Evolutionary conservation across 1,140 invertebrate genomes (phyloP).

Genomic region (Drosophila cardini): DNA sequence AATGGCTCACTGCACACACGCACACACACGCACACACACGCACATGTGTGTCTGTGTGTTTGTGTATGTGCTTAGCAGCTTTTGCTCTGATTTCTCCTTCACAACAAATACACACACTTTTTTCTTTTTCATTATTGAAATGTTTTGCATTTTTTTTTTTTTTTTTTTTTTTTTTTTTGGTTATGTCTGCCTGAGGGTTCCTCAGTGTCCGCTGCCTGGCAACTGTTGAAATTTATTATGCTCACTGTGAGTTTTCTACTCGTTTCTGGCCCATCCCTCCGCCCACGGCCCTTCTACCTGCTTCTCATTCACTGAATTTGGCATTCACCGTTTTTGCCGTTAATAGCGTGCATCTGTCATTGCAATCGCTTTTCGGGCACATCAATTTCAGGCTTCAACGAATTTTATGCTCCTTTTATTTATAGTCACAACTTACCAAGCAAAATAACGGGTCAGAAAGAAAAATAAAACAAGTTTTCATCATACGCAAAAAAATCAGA

Average conservation of each 20-base stretch:
- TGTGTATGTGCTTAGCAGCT: slow-evolving; percentile 37
- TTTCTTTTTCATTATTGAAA: slow-evolving; percentile 51
- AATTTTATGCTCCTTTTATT: slow-evolving; percentile 44
- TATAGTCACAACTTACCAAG: slow-evolving; percentile 41
- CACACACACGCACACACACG: slow-evolving; percentile 20
- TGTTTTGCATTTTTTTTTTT: slow-evolving; percentile 46
- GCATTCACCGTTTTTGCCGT: slow-evolving; percentile 40
- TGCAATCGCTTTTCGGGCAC: slow-evolving; percentile 50
- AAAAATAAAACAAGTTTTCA: slow-evolving; percentile 10
- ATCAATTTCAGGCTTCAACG: slow-evolving; percentile 50
- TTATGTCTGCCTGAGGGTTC: slow-evolving; percentile 23
- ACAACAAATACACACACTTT: neutral
- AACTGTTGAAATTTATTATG: slow-evolving; percentile 47
- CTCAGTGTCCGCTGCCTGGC: slow-evolving; percentile 21
- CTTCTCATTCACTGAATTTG: slow-evolving; percentile 16
- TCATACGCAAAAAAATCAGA: neutral
- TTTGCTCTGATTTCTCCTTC: slow-evolving; percentile 28
- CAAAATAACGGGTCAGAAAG: slow-evolving; percentile 7
- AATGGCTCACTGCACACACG: slow-evolving; percentile 49
- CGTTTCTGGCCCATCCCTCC: neutral
- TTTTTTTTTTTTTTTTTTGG: slow-evolving; percentile 11
- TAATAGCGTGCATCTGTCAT: slow-evolving; percentile 60
- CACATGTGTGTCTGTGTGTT: neutral
- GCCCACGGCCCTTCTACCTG: no score
- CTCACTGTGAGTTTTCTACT: neutral